phyloP scores from a whole-genome alignment of 2,113 vertebrate genomes.

The Pituophis catenifer region DNA sequence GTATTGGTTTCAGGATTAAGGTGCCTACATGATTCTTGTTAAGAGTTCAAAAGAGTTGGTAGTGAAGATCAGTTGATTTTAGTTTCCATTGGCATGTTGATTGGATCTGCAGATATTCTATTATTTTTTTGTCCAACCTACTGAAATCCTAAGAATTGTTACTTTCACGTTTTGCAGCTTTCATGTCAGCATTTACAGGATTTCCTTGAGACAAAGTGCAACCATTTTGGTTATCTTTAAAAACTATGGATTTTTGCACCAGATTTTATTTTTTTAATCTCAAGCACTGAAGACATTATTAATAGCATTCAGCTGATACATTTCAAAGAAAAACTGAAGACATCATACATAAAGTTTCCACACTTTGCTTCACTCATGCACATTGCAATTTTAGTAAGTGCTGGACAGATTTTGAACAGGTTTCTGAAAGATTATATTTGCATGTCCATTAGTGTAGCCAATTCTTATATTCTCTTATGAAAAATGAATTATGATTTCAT shows the following conservation, averaged over 20 bases:
- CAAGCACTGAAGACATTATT: slow-evolving; percentile 33
- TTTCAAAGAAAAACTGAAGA: slow-evolving; percentile 25
- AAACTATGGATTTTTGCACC: slow-evolving; percentile 27
- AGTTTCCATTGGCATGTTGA: slow-evolving; percentile 28
- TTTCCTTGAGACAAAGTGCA: slow-evolving; percentile 18
- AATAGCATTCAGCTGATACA: slow-evolving; percentile 34
- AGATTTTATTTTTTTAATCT: slow-evolving; percentile 18
- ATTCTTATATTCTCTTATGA: slow-evolving; percentile 12
- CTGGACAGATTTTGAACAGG: slow-evolving; percentile 36
- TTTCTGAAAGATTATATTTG: slow-evolving; percentile 7
- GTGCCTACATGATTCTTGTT: slow-evolving; percentile 67
- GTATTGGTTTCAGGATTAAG: slow-evolving; percentile 61
- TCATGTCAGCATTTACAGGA: slow-evolving; percentile 6
- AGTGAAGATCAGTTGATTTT: slow-evolving; percentile 58
- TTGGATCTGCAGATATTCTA: slow-evolving; percentile 3
- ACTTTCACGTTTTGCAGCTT: slow-evolving; percentile 28
- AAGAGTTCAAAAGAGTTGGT: slow-evolving; percentile 56
- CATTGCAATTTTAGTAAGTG: slow-evolving; percentile 22
- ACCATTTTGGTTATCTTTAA: slow-evolving; percentile 7
- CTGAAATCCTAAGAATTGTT: neutral
- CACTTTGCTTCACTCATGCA: slow-evolving; percentile 37
- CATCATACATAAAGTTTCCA: slow-evolving; percentile 23
- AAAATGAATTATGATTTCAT: slow-evolving; percentile 39
- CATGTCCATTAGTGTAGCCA: slow-evolving; percentile 34
- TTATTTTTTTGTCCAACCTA: slow-evolving; percentile 1